Evolutionary conservation across 2,888 invertebrate species (phyloP), one percentile per base, ranked within the genome.

Genomic region (Lobophora halterata): DNA sequence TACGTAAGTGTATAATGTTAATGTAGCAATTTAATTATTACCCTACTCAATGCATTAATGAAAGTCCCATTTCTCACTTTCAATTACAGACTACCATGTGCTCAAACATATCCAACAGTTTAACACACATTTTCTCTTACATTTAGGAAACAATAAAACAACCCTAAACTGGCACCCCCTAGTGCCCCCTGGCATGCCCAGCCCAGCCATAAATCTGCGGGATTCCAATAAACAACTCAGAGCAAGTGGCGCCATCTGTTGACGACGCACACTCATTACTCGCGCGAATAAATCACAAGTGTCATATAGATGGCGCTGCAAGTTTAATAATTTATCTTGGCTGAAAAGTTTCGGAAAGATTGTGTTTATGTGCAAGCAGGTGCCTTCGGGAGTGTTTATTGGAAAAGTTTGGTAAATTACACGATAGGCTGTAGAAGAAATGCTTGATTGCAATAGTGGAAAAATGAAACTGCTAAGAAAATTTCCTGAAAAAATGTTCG

Each of bases 291-390:
- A 85, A 85, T 86, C 86, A 81, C 51, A 49, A 47, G 46, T 65
- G 58, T 66, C 71, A 66, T 63, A 68, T 65, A 82, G 85, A 79
- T 77, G 82, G 80, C 78, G 79, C 61, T 64, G 46, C 29, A 75
- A 80, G 70, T 82, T 78, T 39, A 27, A 56, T 58, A 61, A 79
- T 82, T 66, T 79, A 71, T 80, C 73, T 70, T 36, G 20, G 29
- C 45, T 43, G 24, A 58, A 60, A 66, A 67, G 55, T 56, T 55
- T 38, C 52, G 55, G 59, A 69, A 79, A 79, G 68, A 80, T 79
- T 74, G 74, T 79, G 68, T 80, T 81, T 79, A 80, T 63, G 74
- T 17, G 20, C 23, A n/a, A 21, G 31, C 43, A 43, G 59, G 61
- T 58, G 60, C 21, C 31, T 35, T 34, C 44, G 34, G 24, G 42